Base-by-base conservation (phyloP, 2,113 vertebrate genomes). In the Himantopus leucocephalus region DNA sequence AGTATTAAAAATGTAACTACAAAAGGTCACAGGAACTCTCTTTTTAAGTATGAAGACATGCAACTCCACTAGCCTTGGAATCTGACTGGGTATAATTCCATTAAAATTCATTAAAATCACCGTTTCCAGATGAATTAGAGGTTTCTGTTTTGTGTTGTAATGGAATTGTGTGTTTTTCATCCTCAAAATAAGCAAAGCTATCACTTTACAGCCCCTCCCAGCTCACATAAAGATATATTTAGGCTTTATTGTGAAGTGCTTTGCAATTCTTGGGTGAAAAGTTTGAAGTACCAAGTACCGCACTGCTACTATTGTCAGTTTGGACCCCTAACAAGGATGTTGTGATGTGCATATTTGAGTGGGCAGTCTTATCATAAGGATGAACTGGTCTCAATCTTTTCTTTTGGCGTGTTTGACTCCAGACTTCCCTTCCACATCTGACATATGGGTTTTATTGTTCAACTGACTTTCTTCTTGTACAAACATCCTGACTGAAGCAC, bases 381-480 rank as follows among this genome's bases (percentile, higher is more conserved):
- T 67, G 64, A 93, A 63, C 64, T 81, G 2, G 2, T 72, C 43
- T 78, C 88, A 94, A 21, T 88, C 39, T 76, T 90, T 75, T 68
- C 63, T 93, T 82, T n/a, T 73, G 66, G 62, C 1, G 1, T 53
- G 23, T 79, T 90, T 0, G 1, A 45, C 64, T 88, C 74, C 82
- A 94, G 82, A 85, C 74, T 82, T 88, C 58, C 72, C 62, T 88
- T 85, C 83, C 3, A 4, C 71, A 62, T 88, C 71, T 83, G 82
- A 62, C 85, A 92, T 90, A 17, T 56, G 88, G 82, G 75, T 93
- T 93, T 95, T 90, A 93, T 94, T 95, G 91, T 88, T 92, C 78
- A 79, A 15, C 39, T 73, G 91, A 53, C 83, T 94, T 97, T 97
- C 88, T 78, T 94, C 74, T 85, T 73, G 34, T 27, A 76, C 85